These are phyloP conservation scores for Aphaenogaster ashmeadi DNA, from an alignment of 1,140 invertebrate genomes.

Conservation along the genomic window DNA sequence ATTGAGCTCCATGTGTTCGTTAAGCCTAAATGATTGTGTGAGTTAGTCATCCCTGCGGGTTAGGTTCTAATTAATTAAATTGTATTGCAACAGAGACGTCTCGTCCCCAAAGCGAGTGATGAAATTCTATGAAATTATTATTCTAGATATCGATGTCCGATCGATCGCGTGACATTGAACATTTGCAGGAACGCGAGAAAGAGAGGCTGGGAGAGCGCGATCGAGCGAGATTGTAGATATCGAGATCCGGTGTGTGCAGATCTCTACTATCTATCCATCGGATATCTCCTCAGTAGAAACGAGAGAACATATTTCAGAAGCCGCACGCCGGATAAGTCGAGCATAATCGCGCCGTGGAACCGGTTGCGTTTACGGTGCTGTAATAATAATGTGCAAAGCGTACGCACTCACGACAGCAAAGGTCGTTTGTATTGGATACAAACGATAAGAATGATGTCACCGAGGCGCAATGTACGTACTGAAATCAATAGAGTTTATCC, in stretches of 20 bases:
- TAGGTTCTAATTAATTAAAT: slow-evolving; percentile 16
- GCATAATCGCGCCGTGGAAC: slow-evolving; percentile 64
- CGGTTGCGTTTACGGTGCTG: slow-evolving; percentile 63
- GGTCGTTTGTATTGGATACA: slow-evolving; percentile 51
- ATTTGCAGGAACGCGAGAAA: slow-evolving; percentile 31
- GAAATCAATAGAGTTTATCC: not conserved
- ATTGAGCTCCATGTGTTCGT: not conserved
- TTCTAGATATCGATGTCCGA: slow-evolving; percentile 48
- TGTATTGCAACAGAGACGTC: not conserved
- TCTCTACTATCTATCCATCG: slow-evolving; percentile 51
- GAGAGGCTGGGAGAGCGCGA: slow-evolving; percentile 17
- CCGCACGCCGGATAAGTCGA: slow-evolving; percentile 42
- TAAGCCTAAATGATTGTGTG: not conserved
- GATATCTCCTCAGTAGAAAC: slow-evolving; percentile 59
- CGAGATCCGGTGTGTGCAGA: slow-evolving; percentile 42
- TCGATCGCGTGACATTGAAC: slow-evolving; percentile 35
- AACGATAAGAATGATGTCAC: slow-evolving; percentile 27
- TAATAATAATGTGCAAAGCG: slow-evolving; percentile 65
- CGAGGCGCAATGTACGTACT: not conserved
- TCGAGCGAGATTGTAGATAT: slow-evolving; percentile 25
- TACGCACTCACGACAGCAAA: slow-evolving; percentile 41
- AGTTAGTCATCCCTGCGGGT: not conserved
- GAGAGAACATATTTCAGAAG: slow-evolving; percentile 37
- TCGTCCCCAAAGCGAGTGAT: not conserved
- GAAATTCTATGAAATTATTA: slow-evolving; percentile 2